Base-by-base conservation (phyloP, 1,140 invertebrate species). In the Arion vulgaris region DNA sequence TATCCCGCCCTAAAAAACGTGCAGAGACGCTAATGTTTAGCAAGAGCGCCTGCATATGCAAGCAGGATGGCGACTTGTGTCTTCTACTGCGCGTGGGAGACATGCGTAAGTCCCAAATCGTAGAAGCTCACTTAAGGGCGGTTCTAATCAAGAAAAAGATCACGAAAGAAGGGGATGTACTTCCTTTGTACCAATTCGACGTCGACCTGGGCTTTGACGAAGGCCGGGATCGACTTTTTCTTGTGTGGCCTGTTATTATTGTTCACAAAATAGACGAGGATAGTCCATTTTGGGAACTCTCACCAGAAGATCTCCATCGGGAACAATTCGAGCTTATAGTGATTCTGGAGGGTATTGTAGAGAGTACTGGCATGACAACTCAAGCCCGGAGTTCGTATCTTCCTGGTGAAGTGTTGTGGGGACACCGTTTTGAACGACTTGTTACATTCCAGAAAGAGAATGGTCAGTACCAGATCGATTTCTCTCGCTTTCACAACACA, bases 81-180 rank as follows among this genome's bases (percentile, higher is more conserved):
- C 93, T 99, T 23, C 96, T 99, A 95, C 99, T 99, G 92, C 94
- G 98, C 13, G 97, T 99, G 0, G 98, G 98, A 9, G 98, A 99
- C 92, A 98, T 99, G 96, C 94, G 98, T 72, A 99, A 99, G 92
- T 98, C 97, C 23, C 98, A 99, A 91, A 97, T 99, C 75, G 98
- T 99, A 66, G 97, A 97, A 32, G 97, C 93, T 71, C 96, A 95
- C 83, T 95, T 99, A 4, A 92, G 97, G 68, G 97, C 97, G 0
- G 96, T 98, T 90, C 92, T 99, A 73, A 98, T 99, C 69, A 94
- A 96, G 80, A 95, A 96, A n/a, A 95, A 95, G 84, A 95, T 95
- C 28, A 99, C 98, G 0, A 87, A 89, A 78, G 93, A 94, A 86
- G 93, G 93, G 23, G 93, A 94, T 87, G 91, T 93, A 32, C 89